A percentile compares a stretch with the other conserved stretches of the same genome.
Evolutionary conservation across 1,140 invertebrate species (phyloP).

Genomic region (Helicorthomorpha holstii): DNA sequence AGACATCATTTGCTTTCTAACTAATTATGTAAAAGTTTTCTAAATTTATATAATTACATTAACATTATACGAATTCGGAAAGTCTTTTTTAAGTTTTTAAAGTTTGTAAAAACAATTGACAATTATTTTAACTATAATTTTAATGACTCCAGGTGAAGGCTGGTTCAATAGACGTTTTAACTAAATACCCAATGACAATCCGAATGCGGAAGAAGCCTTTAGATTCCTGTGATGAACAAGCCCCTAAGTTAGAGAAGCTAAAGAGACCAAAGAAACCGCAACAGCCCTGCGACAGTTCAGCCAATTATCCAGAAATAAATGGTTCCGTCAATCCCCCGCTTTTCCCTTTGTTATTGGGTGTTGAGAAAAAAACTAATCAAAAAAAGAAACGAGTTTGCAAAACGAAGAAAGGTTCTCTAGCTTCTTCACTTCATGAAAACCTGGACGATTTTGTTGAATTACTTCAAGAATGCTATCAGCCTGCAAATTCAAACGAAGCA

Average conservation of each 20-base stretch:
- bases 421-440: too few species aligned
- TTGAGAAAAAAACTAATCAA: too few species aligned
- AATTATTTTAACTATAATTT: background rate
- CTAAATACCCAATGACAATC: constrained; percentile 64
- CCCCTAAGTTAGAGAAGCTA: constrained; percentile 62
- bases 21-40: too few species aligned
- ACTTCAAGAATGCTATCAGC: too few species aligned
- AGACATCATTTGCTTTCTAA: background rate
- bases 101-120: background rate
- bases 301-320: too few species aligned
- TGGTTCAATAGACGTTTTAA: constrained; percentile 67
- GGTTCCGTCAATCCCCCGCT: too few species aligned
- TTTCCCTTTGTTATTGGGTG: too few species aligned
- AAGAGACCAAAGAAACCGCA: constrained; percentile 37
- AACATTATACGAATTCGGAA: background rate
- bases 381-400: too few species aligned
- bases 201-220: constrained; percentile 64
- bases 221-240: constrained; percentile 57
- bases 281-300: too few species aligned
- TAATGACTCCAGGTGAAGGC: constrained; percentile 14
- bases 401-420: too few species aligned
- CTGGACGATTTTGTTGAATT: too few species aligned
- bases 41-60: background rate
- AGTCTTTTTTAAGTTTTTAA: background rate
- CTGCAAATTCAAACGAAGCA: too few species aligned